Conservation (phyloP, 35 echinoderm and acorn worm genomes). For the Chiridota heheva region DNA sequence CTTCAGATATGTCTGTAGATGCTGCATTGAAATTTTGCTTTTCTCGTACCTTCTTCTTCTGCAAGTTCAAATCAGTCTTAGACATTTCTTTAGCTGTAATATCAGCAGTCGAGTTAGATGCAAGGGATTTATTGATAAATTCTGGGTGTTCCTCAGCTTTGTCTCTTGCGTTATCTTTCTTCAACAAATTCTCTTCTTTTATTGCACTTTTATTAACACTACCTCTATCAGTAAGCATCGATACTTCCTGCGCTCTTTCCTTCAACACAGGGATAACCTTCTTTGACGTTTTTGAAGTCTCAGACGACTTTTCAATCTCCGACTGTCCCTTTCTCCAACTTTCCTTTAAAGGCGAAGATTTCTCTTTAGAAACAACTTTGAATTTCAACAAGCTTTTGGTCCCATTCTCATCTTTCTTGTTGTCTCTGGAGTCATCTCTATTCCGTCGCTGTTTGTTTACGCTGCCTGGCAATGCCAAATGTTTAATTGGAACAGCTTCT, state of each 20-base stretch:
- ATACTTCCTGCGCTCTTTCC: conserved; percentile 24
- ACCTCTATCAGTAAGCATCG: neutral
- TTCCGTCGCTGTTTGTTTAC: too few relatives aligned
- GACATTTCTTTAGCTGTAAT: conserved; percentile 1
- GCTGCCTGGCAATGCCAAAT: too few relatives aligned
- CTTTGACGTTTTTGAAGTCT: neutral
- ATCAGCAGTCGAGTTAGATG: neutral
- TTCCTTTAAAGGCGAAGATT: too few relatives aligned
- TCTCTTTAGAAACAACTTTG: too few relatives aligned
- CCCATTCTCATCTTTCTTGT: too few relatives aligned
- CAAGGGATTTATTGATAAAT: conserved; percentile 5
- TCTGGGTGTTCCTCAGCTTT: neutral
- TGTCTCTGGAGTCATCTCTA: too few relatives aligned
- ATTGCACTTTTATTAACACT: neutral
- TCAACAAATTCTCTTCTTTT: conserved; percentile 2
- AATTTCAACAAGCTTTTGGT: too few relatives aligned
- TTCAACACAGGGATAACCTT: neutral
- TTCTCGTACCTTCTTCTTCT: neutral
- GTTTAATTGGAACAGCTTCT: too few relatives aligned
- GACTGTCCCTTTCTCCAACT: neutral
- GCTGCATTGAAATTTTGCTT: too few relatives aligned
- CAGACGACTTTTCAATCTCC: neutral
- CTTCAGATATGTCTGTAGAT: too few relatives aligned
- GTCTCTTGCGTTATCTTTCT: conserved; percentile 5
- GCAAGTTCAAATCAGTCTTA: neutral